phyloP scores from a whole-genome alignment of 1,140 invertebrate genomes.

The Listronotus oregonensis region DNA sequence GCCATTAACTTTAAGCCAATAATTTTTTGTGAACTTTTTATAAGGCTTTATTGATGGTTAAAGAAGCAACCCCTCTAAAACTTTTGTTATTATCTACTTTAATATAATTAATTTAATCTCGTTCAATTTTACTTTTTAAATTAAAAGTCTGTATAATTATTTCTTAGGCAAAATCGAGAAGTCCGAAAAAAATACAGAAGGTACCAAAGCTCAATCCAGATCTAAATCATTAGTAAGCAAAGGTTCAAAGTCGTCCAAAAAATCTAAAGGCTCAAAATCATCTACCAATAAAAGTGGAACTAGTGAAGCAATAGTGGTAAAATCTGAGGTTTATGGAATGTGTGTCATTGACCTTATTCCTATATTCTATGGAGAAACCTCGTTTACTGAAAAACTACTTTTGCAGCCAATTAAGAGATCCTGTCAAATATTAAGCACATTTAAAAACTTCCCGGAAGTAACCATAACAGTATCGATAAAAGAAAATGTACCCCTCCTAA shows the following conservation, averaged over 20 bases:
- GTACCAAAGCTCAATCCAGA: conserved; percentile 12
- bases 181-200: not conserved
- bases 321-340: conserved; percentile 28
- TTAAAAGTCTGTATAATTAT: not conserved
- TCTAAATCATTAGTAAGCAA: conserved; percentile 18
- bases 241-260: conserved; percentile 13
- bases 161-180: conserved; percentile 14
- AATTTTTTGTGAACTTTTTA: too few relatives aligned
- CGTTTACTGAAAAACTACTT: conserved; percentile 36
- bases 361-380: conserved; percentile 33
- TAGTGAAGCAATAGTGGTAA: conserved; percentile 2
- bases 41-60: too few relatives aligned
- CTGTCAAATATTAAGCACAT: conserved; percentile 36
- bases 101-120: not conserved
- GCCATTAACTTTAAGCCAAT: too few relatives aligned
- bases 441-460: conserved; percentile 40
- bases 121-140: not conserved
- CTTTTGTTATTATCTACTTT: too few relatives aligned
- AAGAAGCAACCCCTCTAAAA: too few relatives aligned
- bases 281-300: not conserved
- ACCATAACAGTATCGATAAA: conserved; percentile 39
- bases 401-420: conserved; percentile 31
- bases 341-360: conserved; percentile 39
- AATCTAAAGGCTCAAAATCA: conserved; percentile 5
- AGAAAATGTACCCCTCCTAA: conserved; percentile 18